These are phyloP conservation scores for Jordanella pulchra DNA, from an alignment of 2,797 vertebrate species.

Conservation along the genomic window DNA sequence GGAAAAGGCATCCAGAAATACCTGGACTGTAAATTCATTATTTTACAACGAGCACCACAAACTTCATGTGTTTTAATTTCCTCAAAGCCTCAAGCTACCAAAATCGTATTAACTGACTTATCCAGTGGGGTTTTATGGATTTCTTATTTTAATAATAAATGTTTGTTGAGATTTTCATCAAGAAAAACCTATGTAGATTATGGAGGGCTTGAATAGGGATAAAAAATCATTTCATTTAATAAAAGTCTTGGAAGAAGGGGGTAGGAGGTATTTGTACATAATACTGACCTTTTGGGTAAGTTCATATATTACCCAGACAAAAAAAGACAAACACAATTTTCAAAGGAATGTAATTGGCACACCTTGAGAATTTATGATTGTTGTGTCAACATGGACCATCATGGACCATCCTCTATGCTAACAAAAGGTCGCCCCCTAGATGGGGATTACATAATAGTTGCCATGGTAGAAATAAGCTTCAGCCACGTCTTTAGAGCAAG, in stretches of 20 bases:
- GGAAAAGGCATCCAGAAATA: constrained; percentile 13
- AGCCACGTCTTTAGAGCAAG: not conserved
- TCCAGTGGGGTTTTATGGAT: constrained; percentile 17
- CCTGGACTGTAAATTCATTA: constrained; percentile 20
- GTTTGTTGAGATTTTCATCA: constrained; percentile 24
- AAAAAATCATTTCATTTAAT: constrained; percentile 43
- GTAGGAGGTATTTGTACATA: constrained; percentile 6
- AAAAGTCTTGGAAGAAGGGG: not conserved
- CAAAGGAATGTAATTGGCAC: not conserved
- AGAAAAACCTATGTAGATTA: constrained; percentile 32
- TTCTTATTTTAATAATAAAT: constrained; percentile 24
- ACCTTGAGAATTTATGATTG: constrained; percentile 12
- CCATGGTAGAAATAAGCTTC: constrained; percentile 7
- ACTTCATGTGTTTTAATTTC: constrained; percentile 45
- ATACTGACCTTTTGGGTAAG: not conserved
- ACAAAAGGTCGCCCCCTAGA: not conserved
- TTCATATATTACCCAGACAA: not conserved
- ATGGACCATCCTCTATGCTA: not conserved
- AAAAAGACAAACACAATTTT: not conserved
- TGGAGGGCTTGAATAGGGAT: constrained; percentile 34
- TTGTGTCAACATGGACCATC: constrained; percentile 13
- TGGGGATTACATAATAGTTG: constrained; percentile 7
- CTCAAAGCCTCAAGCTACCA: constrained; percentile 35
- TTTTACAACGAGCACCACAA: constrained; percentile 7
- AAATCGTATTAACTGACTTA: constrained; percentile 36